Evolutionary conservation across 2,797 vertebrate genomes (phyloP).

Genomic region (Dicrostonyx torquatus): DNA sequence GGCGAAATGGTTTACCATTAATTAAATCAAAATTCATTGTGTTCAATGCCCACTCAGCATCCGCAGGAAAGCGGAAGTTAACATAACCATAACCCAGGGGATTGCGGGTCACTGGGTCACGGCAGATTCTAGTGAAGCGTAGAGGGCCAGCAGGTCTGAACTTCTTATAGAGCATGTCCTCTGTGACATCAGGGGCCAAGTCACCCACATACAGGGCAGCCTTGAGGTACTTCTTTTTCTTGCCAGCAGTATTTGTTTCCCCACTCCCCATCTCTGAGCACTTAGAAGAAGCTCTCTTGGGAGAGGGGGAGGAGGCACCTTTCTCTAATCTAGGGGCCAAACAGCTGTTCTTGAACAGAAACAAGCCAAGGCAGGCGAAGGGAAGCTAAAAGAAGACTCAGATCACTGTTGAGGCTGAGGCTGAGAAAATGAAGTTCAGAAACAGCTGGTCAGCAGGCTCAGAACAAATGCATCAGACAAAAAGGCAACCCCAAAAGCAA

Average conservation of each 20-base stretch:
- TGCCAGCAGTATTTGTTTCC: slow-evolving; percentile 91
- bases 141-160: slow-evolving; percentile 98
- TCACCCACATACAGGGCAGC: slow-evolving; percentile 98
- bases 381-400: slow-evolving; percentile 58
- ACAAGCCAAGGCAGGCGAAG: slow-evolving; percentile 34
- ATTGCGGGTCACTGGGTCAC: slow-evolving; percentile 96
- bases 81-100: slow-evolving; percentile 98
- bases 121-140: slow-evolving; percentile 96
- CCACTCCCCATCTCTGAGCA: slow-evolving; percentile 74
- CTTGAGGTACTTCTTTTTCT: slow-evolving; percentile 95
- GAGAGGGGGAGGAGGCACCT: neutral
- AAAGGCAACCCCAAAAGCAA: slow-evolving; percentile 46
- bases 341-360: slow-evolving; percentile 67
- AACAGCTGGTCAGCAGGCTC: slow-evolving; percentile 74
- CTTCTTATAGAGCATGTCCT: slow-evolving; percentile 99
- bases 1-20: slow-evolving; percentile 98
- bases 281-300: neutral
- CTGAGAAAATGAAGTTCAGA: slow-evolving; percentile 74
- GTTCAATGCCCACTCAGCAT: slow-evolving; percentile 96
- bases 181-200: slow-evolving; percentile 97
- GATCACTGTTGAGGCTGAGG: slow-evolving; percentile 37
- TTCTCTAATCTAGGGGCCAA: slow-evolving; percentile 70
- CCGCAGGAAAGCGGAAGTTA: slow-evolving; percentile 93
- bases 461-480: slow-evolving; percentile 64
- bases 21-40: slow-evolving; percentile 99